Base-by-base conservation (phyloP, 2,888 invertebrate genomes). In the Polyommatus icarus region DNA sequence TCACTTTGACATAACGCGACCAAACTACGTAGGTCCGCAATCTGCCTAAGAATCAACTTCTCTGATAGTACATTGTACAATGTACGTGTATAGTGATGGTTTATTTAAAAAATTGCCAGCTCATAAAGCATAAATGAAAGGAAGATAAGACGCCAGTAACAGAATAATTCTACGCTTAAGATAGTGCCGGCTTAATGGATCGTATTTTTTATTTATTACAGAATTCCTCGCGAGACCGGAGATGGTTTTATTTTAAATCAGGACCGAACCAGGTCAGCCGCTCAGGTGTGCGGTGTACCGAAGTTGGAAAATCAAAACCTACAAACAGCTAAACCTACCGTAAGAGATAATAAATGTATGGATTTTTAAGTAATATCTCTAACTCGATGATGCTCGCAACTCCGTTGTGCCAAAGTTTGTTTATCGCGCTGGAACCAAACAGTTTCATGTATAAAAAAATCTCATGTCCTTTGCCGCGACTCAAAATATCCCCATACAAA, bases 201-300 rank as follows among this genome's bases (percentile, higher is more conserved):
- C 29, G 67, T 67, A 67, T 67, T 67, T 67, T 67, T 67, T 67
- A 67, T 67, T 67, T 67, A 67, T 67, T 18, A 67, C 29, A 18
- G 29, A 32, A 67, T 32, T 18, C 20, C 67, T 67, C 67, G 1
- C 29, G 67, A 67, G 67, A 67, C 29, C 29, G 12, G 67, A 29
- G 29, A 67, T 67, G 29, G 29, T 67, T 67, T 67, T 67, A 32
- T 67, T 67, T 29, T 29, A 15, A 67, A 67, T 67, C 32, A 67
- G 61, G 24, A 24, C 12, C 12, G 24, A 61, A 24, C 20, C 61
- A 24, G 67, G 67, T 18, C 67, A 67, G 67, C 15, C 18, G 67
- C 15, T 29, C 67, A 32, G 67, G 67, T 32, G 67, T 18, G 61
- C 61, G 24, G 61, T 24, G 61, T 24, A 61, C 20, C 61, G 24